These are phyloP conservation scores for Sialis lutaria DNA, from an alignment of 2,888 invertebrate genomes.

Conservation along the genomic window DNA sequence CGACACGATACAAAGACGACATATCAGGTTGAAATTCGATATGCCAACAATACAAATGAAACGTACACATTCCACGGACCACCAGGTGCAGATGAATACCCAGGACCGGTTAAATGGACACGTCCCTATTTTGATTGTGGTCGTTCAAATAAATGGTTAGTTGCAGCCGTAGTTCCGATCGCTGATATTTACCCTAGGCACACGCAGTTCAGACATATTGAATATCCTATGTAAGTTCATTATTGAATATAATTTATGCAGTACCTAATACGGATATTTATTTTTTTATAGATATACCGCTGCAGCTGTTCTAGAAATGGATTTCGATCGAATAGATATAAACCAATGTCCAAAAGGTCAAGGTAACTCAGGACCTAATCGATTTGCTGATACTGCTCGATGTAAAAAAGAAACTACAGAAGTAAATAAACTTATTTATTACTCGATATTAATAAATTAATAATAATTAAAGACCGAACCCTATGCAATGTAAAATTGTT, in stretches of 20 bases:
- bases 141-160: conserved; percentile 87
- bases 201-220: conserved; percentile 81
- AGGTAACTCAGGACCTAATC: conserved; percentile 78
- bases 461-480: background rate
- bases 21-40: conserved; percentile 84
- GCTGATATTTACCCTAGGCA: conserved; percentile 91
- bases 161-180: conserved; percentile 84
- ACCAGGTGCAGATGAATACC: conserved; percentile 75
- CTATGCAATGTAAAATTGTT: background rate
- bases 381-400: conserved; percentile 74
- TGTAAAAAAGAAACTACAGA: conserved; percentile 85
- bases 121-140: conserved; percentile 94
- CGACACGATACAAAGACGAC: conserved; percentile 84
- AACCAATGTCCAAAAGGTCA: conserved; percentile 86
- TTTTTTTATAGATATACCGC: conserved; percentile 60
- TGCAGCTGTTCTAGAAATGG: conserved; percentile 84
- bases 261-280: conserved; percentile 6
- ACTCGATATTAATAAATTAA: background rate
- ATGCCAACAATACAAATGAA: conserved; percentile 87
- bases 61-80: conserved; percentile 94
- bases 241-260: conserved; percentile 12
- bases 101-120: conserved; percentile 88
- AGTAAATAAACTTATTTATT: conserved; percentile 26
- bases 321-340: conserved; percentile 90
- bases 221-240: conserved; percentile 70